Evolutionary conservation across 2,113 vertebrate genomes (phyloP).

Genomic region (Felis catus): DNA sequence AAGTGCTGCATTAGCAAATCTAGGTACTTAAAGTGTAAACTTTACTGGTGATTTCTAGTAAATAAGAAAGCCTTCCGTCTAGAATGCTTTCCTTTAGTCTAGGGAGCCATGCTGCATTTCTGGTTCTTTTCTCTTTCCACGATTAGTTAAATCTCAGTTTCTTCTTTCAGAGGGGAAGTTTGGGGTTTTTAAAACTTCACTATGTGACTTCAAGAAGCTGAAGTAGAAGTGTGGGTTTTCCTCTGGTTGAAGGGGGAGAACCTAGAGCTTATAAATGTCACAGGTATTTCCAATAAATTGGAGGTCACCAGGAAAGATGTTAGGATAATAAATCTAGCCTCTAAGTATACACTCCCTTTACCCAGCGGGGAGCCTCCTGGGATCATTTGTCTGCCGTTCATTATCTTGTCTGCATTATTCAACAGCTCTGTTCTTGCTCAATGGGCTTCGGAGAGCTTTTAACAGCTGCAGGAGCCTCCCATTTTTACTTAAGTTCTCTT

Average conservation of each 20-base stretch:
- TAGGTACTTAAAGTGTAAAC: neutral
- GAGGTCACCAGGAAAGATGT: constrained; percentile 87
- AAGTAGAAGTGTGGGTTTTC: constrained; percentile 5
- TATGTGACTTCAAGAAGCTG: neutral
- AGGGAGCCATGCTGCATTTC: neutral
- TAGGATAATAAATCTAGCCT: constrained; percentile 89
- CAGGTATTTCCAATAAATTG: constrained; percentile 87
- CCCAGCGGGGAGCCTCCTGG: constrained; percentile 80
- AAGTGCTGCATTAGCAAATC: constrained; percentile 19
- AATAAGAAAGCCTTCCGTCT: neutral
- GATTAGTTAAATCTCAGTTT: constrained; percentile 10
- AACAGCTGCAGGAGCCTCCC: constrained; percentile 86
- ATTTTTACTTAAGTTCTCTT: constrained; percentile 83
- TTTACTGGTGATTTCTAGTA: neutral
- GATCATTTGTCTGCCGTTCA: constrained; percentile 87
- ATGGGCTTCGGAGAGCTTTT: constrained; percentile 87
- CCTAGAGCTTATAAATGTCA: constrained; percentile 84
- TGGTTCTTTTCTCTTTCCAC: neutral
- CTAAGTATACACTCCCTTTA: constrained; percentile 84
- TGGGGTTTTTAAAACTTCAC: neutral
- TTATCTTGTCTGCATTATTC: constrained; percentile 91
- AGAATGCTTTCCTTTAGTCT: neutral
- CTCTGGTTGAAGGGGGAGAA: constrained; percentile 61
- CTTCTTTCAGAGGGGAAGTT: constrained; percentile 19
- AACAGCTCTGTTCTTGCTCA: constrained; percentile 87